Conservation (phyloP, 1,140 invertebrate species). For the Plectus sambesii region DNA sequence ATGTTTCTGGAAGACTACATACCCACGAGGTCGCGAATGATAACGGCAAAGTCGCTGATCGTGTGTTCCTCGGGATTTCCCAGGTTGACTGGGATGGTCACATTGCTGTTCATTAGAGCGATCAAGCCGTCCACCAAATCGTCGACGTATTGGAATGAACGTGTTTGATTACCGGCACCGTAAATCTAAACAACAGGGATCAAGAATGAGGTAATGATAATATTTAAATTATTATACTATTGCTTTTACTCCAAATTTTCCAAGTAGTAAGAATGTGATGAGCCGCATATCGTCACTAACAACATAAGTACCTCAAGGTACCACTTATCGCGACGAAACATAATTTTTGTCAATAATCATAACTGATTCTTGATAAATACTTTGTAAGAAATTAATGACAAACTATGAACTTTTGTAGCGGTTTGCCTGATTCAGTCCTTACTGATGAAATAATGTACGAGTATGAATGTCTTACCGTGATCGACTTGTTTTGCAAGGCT, state of each 20-base stretch:
- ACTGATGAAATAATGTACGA: conserved; percentile 46
- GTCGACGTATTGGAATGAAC: conserved; percentile 94
- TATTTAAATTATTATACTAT: neutral
- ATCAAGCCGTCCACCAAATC: conserved; percentile 88
- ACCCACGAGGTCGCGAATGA: conserved; percentile 63
- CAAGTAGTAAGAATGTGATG: too few species aligned
- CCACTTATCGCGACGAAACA: too few species aligned
- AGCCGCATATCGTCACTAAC: too few species aligned
- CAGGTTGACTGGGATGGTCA: conserved; percentile 76
- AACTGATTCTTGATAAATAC: conserved; percentile 13
- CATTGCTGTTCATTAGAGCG: conserved; percentile 86
- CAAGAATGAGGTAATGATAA: conserved; percentile 5
- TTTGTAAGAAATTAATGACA: conserved; percentile 3
- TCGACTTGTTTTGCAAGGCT: conserved; percentile 77
- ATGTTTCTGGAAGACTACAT: too few species aligned
- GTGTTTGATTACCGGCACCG: conserved; percentile 83
- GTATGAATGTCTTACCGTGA: conserved; percentile 60
- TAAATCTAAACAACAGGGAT: conserved; percentile 58
- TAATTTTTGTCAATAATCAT: too few species aligned
- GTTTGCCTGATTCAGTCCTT: too few species aligned
- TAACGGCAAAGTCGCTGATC: conserved; percentile 80
- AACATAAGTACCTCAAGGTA: too few species aligned
- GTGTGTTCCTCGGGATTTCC: conserved; percentile 93
- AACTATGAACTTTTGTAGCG: conserved; percentile 12
- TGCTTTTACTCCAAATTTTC: too few species aligned